Conservation (phyloP, 2,113 vertebrate genomes). For the Oenanthe melanoleuca region DNA sequence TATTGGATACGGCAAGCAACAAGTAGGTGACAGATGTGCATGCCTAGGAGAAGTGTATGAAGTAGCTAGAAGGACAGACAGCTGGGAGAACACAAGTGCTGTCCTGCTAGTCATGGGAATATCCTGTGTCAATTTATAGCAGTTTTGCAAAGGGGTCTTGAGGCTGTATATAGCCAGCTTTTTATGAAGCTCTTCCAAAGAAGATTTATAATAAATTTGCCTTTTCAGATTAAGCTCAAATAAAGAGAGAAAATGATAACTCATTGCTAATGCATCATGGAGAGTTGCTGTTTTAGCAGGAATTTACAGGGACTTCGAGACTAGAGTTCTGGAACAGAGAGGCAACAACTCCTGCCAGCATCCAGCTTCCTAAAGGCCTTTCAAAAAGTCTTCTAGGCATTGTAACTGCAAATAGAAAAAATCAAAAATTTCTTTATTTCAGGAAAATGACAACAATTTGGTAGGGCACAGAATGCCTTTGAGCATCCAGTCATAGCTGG, state of each 20-base stretch:
- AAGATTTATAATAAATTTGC: constrained; percentile 29
- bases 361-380: constrained; percentile 42
- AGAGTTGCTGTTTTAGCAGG: neutral
- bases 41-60: neutral
- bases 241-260: constrained; percentile 25
- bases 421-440: neutral
- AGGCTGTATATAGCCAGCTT: neutral
- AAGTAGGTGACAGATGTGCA: neutral
- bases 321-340: constrained; percentile 23
- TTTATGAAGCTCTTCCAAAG: constrained; percentile 40
- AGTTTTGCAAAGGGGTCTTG: neutral
- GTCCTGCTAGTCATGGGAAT: neutral
- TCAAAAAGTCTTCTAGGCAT: constrained; percentile 20
- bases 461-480: neutral
- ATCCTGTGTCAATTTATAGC: neutral
- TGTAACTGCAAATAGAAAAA: neutral
- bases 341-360: neutral
- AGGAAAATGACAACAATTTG: neutral
- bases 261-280: too few species aligned
- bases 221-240: constrained; percentile 45
- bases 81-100: neutral
- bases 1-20: neutral
- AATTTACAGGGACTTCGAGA: constrained; percentile 38
- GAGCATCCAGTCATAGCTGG: neutral
- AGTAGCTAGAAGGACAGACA: neutral